Conservation (phyloP, 2,797 vertebrate genomes). For the Acrocephalus scirpaceus region DNA sequence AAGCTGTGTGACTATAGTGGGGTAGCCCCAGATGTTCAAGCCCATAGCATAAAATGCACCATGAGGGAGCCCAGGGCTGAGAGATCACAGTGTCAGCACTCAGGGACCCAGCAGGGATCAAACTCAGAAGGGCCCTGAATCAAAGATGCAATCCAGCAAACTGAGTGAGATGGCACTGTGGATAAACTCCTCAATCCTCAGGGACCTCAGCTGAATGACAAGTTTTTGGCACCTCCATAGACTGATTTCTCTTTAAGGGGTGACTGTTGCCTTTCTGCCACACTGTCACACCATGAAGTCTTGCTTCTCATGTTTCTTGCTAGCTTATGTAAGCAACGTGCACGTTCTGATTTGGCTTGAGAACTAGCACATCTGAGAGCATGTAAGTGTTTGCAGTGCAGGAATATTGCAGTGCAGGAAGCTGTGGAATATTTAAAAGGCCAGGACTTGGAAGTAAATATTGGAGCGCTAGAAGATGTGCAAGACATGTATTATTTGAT, state of each 20-base stretch:
- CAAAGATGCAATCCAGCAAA: neutral
- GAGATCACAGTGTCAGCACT: neutral
- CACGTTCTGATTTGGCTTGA: neutral
- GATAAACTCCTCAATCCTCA: neutral
- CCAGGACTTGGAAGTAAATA: neutral
- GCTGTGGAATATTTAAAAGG: neutral
- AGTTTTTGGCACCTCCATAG: neutral
- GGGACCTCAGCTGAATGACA: neutral
- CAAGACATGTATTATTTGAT: neutral
- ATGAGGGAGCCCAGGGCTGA: neutral
- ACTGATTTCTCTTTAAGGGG: neutral
- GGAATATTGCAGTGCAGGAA: neutral
- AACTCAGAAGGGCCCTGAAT: neutral
- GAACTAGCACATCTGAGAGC: neutral
- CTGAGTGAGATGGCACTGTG: neutral
- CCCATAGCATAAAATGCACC: neutral
- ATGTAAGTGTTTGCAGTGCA: neutral
- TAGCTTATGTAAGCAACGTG: neutral
- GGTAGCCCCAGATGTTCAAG: neutral
- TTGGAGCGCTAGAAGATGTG: neutral
- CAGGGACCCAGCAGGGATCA: neutral
- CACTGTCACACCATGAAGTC: fast-evolving
- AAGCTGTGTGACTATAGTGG: neutral
- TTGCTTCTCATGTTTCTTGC: neutral
- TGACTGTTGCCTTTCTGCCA: neutral